Evolutionary conservation across 2,797 vertebrate species (phyloP).

Genomic region (Spatula clypeata): DNA sequence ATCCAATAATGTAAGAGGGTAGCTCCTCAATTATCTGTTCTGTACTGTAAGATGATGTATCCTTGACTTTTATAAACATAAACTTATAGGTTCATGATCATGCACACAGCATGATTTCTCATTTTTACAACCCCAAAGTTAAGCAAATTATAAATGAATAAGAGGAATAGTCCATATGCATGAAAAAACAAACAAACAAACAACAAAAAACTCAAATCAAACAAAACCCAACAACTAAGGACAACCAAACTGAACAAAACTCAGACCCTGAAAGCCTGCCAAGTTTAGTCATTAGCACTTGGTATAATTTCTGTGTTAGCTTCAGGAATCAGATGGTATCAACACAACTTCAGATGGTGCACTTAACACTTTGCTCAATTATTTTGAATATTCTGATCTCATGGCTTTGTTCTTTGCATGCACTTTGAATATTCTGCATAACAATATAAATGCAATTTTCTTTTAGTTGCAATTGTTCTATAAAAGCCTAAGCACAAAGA

Average conservation of each 20-base stretch:
- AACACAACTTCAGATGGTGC: conserved; percentile 1
- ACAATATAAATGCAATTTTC: background rate
- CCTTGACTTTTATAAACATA: background rate
- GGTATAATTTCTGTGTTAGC: background rate
- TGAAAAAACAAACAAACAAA: background rate
- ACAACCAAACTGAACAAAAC: background rate
- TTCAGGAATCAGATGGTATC: background rate
- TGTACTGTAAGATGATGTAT: background rate
- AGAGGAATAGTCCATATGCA: background rate
- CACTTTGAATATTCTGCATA: background rate
- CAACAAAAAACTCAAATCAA: background rate
- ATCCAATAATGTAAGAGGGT: background rate
- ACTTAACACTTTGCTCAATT: background rate
- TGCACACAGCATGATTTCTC: background rate
- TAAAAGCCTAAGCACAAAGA: background rate
- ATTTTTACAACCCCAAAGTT: background rate
- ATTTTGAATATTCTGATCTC: background rate
- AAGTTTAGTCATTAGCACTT: background rate
- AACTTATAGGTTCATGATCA: background rate
- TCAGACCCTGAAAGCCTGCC: background rate
- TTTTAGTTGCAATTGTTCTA: background rate
- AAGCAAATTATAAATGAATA: background rate
- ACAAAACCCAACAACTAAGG: background rate
- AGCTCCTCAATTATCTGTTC: background rate
- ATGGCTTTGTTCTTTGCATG: background rate